These are phyloP conservation scores for Callosobruchus maculatus DNA, from an alignment of 2,888 invertebrate species.

Conservation along the genomic window DNA sequence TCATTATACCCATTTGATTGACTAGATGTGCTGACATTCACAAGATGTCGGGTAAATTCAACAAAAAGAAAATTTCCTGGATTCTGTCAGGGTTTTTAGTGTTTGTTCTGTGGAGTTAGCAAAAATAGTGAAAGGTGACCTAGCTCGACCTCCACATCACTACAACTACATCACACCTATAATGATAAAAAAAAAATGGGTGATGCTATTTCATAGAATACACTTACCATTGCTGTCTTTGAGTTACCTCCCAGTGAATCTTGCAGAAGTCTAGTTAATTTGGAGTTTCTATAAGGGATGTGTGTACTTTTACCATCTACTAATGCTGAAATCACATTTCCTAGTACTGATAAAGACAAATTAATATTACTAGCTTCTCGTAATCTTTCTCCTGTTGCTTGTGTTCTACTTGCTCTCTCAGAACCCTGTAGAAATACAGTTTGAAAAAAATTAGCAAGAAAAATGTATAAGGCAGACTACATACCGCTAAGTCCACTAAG, in stretches of 20 bases:
- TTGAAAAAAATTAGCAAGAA: background rate
- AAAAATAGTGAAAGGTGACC: too few relatives aligned
- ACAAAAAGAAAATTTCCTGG: too few relatives aligned
- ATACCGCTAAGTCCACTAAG: constrained; percentile 92
- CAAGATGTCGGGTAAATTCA: too few relatives aligned
- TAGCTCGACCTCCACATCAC: too few relatives aligned
- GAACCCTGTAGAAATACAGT: constrained; percentile 68
- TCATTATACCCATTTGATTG: too few relatives aligned
- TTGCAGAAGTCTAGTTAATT: constrained; percentile 89
- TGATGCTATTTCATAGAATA: background rate
- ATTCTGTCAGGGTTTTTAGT: too few relatives aligned
- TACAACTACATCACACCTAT: too few relatives aligned
- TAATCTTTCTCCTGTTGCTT: constrained; percentile 86
- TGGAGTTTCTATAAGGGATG: constrained; percentile 97
- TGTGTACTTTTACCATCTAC: constrained; percentile 97
- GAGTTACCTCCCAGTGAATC: constrained; percentile 97
- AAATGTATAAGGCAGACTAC: constrained; percentile 35
- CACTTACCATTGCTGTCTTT: constrained; percentile 83
- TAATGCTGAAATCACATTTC: constrained; percentile 96
- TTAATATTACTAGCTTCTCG: constrained; percentile 98
- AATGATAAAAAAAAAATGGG: too few relatives aligned
- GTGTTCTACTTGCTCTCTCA: constrained; percentile 95
- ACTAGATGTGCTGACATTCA: too few relatives aligned
- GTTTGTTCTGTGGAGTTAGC: too few relatives aligned
- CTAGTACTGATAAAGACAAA: constrained; percentile 92